These are phyloP conservation scores for Diabrotica virgifera DNA, from an alignment of 1,140 invertebrate species.

Conservation along the genomic window DNA sequence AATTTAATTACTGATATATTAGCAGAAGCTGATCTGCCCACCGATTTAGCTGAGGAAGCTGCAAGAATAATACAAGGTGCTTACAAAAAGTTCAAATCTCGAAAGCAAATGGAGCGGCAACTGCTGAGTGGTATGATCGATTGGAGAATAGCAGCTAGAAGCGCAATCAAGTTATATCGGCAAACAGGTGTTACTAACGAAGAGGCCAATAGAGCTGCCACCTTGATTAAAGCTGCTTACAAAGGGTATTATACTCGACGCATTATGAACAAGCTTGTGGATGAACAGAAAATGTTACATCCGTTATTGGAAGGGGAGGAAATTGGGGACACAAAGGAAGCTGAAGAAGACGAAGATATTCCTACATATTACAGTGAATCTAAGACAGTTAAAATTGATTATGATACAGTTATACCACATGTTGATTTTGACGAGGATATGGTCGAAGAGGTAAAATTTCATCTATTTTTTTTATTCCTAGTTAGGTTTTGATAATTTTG, in stretches of 20 bases:
- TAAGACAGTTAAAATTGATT: conserved; percentile 29
- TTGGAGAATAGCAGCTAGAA: conserved; percentile 51
- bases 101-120: conserved; percentile 30
- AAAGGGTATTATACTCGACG: conserved; percentile 48
- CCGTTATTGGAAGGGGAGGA: conserved; percentile 15
- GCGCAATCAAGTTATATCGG: conserved; percentile 49
- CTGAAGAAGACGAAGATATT: neutral
- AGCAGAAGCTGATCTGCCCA: conserved; percentile 20
- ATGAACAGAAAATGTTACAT: neutral
- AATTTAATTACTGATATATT: conserved; percentile 31
- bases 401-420: conserved; percentile 29
- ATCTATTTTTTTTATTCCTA: too few species aligned
- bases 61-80: conserved; percentile 40
- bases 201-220: conserved; percentile 49
- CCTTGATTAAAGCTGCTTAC: conserved; percentile 50
- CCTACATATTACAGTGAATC: neutral
- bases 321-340: neutral
- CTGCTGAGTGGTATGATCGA: conserved; percentile 45
- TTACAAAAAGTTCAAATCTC: conserved; percentile 27
- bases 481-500: too few species aligned
- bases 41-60: conserved; percentile 47
- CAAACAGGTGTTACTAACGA: conserved; percentile 47
- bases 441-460: neutral
- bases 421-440: conserved; percentile 27
- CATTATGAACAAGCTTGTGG: conserved; percentile 24